Conservation (phyloP, 2,797 vertebrate genomes). For the Podarcis siculus region DNA sequence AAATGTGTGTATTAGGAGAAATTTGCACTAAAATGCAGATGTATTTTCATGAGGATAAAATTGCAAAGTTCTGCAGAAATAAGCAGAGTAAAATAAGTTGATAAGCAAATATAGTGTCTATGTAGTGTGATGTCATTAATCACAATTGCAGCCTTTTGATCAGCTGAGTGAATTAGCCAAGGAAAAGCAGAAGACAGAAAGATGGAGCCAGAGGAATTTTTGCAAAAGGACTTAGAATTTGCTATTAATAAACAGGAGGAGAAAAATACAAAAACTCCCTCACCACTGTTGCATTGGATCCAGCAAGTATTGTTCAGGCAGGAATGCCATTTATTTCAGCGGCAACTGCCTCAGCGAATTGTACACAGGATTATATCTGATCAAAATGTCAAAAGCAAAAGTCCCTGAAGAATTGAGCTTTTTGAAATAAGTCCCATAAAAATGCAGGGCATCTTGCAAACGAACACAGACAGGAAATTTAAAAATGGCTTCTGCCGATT, state of each 20-base stretch:
- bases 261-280: not conserved
- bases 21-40: too few relatives aligned
- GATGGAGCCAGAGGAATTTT: not conserved
- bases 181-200: not conserved
- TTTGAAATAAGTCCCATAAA: constrained; percentile 12
- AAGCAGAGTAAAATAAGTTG: not conserved
- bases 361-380: constrained; percentile 6
- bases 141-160: not conserved
- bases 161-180: not conserved
- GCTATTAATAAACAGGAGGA: not conserved
- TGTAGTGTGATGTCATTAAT: not conserved
- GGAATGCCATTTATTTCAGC: not conserved
- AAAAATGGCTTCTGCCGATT: constrained; percentile 4
- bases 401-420: not conserved
- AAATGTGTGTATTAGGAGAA: too few relatives aligned
- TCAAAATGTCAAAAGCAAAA: constrained; percentile 26
- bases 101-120: not conserved
- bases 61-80: not conserved
- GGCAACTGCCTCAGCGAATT: not conserved
- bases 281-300: not conserved
- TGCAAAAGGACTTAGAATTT: not conserved
- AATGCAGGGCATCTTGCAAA: constrained; percentile 9
- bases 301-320: constrained; percentile 2
- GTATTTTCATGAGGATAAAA: too few relatives aligned
- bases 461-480: constrained; percentile 23